Conservation (phyloP, 2,888 invertebrate genomes). For the Aleiodes testaceus region DNA sequence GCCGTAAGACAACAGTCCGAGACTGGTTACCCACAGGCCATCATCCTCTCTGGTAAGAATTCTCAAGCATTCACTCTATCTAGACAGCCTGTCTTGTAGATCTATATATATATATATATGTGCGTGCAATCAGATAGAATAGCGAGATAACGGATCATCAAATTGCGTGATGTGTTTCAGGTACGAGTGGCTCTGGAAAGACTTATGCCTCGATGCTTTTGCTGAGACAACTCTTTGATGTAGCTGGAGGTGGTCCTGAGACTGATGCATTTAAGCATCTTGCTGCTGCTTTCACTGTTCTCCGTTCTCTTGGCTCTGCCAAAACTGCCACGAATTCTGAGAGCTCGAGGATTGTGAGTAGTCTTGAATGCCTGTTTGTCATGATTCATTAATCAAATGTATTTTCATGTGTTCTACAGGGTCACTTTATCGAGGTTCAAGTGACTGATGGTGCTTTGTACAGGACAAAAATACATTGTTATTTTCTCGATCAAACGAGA, state of each 20-base stretch:
- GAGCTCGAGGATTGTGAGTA: conserved; percentile 91
- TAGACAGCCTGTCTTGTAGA: conserved; percentile 26
- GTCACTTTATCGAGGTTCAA: conserved; percentile 96
- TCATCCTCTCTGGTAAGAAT: conserved; percentile 86
- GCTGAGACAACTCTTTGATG: conserved; percentile 91
- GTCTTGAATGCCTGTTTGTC: conserved; percentile 8
- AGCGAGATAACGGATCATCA: conserved; percentile 27
- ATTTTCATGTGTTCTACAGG: conserved; percentile 75
- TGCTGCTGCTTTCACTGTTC: conserved; percentile 94
- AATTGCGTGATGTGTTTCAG: conserved; percentile 69
- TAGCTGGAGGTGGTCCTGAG: conserved; percentile 95
- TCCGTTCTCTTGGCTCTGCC: conserved; percentile 92
- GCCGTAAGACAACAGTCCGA: conserved; percentile 95
- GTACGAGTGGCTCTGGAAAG: conserved; percentile 94
- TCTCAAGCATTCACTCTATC: conserved; percentile 26
- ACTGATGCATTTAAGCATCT: conserved; percentile 97
- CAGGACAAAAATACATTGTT: conserved; percentile 96
- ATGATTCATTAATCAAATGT: conserved; percentile 10
- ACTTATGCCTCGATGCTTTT: conserved; percentile 94
- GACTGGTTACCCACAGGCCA: conserved; percentile 96
- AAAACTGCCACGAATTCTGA: conserved; percentile 93
- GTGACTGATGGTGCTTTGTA: conserved; percentile 95
- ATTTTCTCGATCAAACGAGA: conserved; percentile 94
- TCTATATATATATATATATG: conserved; percentile 6
- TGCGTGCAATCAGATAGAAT: conserved; percentile 21